Conservation (phyloP, 1,140 invertebrate genomes). For the Nasonia vitripennis region DNA sequence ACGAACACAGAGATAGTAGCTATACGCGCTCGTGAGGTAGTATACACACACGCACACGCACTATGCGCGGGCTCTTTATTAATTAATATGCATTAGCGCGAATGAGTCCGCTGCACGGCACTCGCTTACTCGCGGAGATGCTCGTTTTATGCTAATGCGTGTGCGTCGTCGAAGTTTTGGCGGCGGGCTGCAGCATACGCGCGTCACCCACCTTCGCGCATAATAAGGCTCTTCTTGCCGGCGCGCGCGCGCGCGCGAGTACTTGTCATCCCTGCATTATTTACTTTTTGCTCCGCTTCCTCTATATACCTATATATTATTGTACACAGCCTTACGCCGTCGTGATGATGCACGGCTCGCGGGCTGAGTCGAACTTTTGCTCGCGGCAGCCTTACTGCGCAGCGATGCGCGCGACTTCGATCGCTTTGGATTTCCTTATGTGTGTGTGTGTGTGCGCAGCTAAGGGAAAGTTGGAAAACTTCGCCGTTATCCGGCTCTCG, state of each 20-base stretch:
- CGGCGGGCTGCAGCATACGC: background rate
- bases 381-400: background rate
- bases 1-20: background rate
- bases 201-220: conserved; percentile 10
- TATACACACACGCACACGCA: background rate
- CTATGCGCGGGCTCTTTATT: conserved; percentile 51
- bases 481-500: background rate
- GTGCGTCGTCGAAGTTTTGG: conserved; percentile 30
- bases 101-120: conserved; percentile 45
- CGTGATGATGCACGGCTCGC: background rate
- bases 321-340: background rate
- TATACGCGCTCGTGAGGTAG: background rate
- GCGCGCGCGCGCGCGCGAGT: background rate
- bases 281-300: conserved; percentile 16
- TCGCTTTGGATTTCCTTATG: background rate
- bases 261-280: conserved; percentile 45
- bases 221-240: conserved; percentile 26
- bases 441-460: background rate
- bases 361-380: background rate
- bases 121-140: conserved; percentile 39
- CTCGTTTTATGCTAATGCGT: conserved; percentile 32
- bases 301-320: background rate
- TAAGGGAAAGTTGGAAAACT: background rate
- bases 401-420: background rate
- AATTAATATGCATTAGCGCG: conserved; percentile 55